Evolutionary conservation across 2,797 vertebrate genomes (phyloP), one percentile per base, ranked within the genome.

Genomic region (Pipistrellus pygmaeus): DNA sequence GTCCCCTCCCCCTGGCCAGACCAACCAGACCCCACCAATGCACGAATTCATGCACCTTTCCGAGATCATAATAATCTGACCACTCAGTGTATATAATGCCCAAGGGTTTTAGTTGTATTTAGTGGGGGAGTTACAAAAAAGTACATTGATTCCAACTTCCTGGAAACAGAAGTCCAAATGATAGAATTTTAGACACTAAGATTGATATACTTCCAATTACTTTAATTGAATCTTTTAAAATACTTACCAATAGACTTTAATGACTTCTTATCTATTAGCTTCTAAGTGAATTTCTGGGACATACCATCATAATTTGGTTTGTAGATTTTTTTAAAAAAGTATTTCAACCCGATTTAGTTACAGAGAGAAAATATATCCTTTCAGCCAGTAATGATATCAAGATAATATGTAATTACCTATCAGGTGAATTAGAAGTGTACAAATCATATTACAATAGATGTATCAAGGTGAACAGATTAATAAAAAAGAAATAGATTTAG

Each of bases 321-420:
- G 41, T 64, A 84, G 27, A 86, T 62, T 44, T 64, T 5, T 44
- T 44, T 44, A 11, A 11, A 44, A 69, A 77, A 82, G 23, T 90
- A 48, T 84, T 90, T 96, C 85, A 94, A 97, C 90, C 73, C 95
- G 46, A 94, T 97, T 95, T 93, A 92, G 44, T 80, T 80, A 87
- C 66, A 82, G 25, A 89, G 17, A 92, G 78, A 96, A 96, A 93
- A 84, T 62, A 92, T 85, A 96, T 97, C 32, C 92, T 95, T 96
- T 92, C 62, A 82, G 55, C 80, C 64, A 92, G 46, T 85, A 95
- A 95, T 90, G 55, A 87, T 92, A 94, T 91, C 84, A 85, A 66
- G 81, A 95, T 93, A 41, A 90, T 85, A 66, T 35, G 11, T 86
- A 95, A 96, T 80, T 91, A 27, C 38, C 57, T 85, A 88, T 71